Conservation (phyloP, 1,140 invertebrate species). For the Penaeus japonicus region DNA sequence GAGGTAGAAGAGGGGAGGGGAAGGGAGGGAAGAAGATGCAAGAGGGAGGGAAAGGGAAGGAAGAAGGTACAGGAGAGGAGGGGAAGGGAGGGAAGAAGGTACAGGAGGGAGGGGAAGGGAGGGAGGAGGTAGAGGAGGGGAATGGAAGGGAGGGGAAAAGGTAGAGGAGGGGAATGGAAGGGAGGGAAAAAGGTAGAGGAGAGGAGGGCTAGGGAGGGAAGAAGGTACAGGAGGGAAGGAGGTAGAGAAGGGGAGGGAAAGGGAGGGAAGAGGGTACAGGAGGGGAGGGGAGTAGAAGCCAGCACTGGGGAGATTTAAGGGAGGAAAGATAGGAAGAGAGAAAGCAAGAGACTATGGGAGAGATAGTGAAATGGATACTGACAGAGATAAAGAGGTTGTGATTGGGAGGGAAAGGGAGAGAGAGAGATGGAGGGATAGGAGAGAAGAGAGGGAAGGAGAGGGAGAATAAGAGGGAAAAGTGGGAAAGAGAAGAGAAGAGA, state of each 20-base stretch:
- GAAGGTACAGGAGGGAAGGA: neutral
- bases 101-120: no score
- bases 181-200: neutral
- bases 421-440: conserved; percentile 13
- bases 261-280: neutral
- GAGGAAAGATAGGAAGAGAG: neutral
- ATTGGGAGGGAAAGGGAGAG: conserved; percentile 1
- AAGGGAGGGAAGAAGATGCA: neutral
- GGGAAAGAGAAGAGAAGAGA: no score
- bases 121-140: neutral
- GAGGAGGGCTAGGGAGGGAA: no score
- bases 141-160: no score
- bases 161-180: neutral
- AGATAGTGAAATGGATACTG: neutral
- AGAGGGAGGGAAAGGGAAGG: neutral
- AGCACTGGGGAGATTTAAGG: no score
- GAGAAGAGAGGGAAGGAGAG: no score
- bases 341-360: neutral
- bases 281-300: neutral
- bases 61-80: neutral
- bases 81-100: no score
- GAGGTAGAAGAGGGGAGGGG: no score
- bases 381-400: neutral
- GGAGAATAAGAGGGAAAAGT: no score
- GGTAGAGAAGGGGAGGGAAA: neutral